Evolutionary conservation across 2,113 vertebrate genomes (phyloP).

Genomic region (Peromyscus maniculatus): DNA sequence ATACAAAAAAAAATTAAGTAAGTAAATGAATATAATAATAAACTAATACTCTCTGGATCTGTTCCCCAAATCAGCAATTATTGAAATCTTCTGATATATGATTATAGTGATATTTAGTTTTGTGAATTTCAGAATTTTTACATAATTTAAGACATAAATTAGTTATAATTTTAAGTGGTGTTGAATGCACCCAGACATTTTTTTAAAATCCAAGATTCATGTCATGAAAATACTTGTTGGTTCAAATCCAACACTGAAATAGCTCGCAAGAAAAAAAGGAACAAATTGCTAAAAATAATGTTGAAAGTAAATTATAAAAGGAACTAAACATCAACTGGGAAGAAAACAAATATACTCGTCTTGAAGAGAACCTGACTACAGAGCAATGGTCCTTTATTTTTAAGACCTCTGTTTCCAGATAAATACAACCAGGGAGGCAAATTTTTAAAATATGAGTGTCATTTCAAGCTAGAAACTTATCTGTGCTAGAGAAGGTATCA

Average conservation of each 20-base stretch:
- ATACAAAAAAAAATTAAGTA: background rate
- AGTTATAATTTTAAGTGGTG: constrained; percentile 10
- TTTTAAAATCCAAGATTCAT: constrained; percentile 51
- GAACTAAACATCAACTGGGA: constrained; percentile 72
- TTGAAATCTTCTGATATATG: background rate
- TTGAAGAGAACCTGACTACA: constrained; percentile 5
- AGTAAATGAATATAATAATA: background rate
- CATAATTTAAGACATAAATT: background rate
- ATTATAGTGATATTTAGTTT: background rate
- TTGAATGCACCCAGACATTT: constrained; percentile 5
- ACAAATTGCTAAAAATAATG: constrained; percentile 72
- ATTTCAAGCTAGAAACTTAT: background rate
- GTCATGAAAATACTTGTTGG: constrained; percentile 4
- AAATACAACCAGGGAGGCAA: background rate
- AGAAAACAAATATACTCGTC: constrained; percentile 36
- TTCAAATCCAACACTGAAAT: constrained; percentile 74
- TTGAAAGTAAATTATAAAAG: constrained; percentile 72
- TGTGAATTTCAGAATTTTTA: background rate
- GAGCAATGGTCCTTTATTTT: background rate
- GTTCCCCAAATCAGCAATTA: background rate
- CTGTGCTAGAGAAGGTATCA: background rate
- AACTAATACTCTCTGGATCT: background rate
- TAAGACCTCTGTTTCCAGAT: background rate
- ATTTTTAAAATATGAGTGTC: background rate
- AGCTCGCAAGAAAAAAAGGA: constrained; percentile 24